Evolutionary conservation across 2,888 invertebrate species (phyloP).

Genomic region (Athalia circularis): DNA sequence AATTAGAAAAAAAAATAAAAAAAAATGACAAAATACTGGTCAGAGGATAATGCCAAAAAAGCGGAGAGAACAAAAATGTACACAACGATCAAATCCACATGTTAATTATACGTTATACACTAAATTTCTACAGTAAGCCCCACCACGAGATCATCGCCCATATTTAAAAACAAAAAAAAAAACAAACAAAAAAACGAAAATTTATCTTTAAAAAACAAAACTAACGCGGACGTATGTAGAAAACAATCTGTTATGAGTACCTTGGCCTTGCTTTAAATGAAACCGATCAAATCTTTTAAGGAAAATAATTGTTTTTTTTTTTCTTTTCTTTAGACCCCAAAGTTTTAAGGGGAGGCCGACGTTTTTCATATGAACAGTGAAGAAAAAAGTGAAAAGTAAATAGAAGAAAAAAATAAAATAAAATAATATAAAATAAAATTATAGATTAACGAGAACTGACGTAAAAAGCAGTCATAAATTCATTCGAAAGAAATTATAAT

Average conservation of each 20-base stretch:
- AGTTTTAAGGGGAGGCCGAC: constrained; percentile 71
- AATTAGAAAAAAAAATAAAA: constrained; percentile 44
- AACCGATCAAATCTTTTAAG: constrained; percentile 44
- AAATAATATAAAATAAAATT: constrained; percentile 25
- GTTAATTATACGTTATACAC: constrained; percentile 39
- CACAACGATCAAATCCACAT: constrained; percentile 46
- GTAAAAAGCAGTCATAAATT: constrained; percentile 6
- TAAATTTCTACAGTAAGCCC: constrained; percentile 49
- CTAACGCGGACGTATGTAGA: constrained; percentile 33
- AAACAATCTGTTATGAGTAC: constrained; percentile 66
- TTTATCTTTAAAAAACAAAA: no score
- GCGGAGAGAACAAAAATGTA: constrained; percentile 59
- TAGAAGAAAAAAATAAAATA: background rate
- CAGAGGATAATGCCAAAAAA: constrained; percentile 72
- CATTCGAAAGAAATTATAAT: background rate
- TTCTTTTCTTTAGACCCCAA: constrained; percentile 36
- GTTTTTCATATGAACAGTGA: constrained; percentile 65
- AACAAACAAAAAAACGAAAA: no score
- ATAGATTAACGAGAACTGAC: constrained; percentile 25
- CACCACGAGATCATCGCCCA: constrained; percentile 22
- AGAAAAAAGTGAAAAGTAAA: background rate
- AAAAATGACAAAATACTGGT: constrained; percentile 59
- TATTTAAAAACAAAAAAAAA: no score
- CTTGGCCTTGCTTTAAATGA: constrained; percentile 72
- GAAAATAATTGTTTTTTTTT: constrained; percentile 36